Percentiles rank a stretch among this genome's conserved stretches.
phyloP scores from a whole-genome alignment of 2,113 vertebrate genomes.

The Thamnaconus septentrionalis region DNA sequence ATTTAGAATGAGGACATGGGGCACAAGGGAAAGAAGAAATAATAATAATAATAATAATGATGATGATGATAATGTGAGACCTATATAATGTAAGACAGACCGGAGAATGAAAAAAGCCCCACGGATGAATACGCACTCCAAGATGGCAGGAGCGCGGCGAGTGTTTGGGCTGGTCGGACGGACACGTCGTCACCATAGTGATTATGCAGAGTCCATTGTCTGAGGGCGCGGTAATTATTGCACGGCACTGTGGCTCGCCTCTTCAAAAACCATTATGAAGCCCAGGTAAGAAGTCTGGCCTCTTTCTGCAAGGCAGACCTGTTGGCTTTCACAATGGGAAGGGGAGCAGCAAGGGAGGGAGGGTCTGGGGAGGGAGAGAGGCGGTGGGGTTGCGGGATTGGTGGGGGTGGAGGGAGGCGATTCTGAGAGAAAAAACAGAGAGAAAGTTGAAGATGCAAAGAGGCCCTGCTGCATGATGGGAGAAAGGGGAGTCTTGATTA shows the following conservation, averaged over 20 bases:
- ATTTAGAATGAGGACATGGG: constrained; percentile 23
- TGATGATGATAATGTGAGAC: background rate
- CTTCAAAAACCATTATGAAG: constrained; percentile 67
- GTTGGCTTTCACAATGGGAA: constrained; percentile 57
- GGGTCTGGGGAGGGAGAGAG: constrained; percentile 1
- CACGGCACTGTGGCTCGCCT: constrained; percentile 48
- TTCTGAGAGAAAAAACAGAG: no score
- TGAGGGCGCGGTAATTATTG: constrained; percentile 61
- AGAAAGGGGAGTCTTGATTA: no score
- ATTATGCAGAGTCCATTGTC: constrained; percentile 69
- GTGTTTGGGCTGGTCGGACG: constrained; percentile 52
- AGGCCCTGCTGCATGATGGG: no score
- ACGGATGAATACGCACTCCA: constrained; percentile 51
- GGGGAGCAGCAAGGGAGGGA: constrained; percentile 11
- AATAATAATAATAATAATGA: background rate
- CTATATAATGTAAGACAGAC: constrained; percentile 8
- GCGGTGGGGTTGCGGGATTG: constrained; percentile 18
- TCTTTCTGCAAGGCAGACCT: constrained; percentile 62
- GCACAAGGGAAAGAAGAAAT: constrained; percentile 3
- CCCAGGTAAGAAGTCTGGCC: constrained; percentile 68
- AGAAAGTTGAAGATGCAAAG: no score
- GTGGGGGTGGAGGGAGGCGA: no score
- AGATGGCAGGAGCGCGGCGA: constrained; percentile 40
- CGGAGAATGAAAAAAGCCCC: constrained; percentile 41
- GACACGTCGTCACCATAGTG: constrained; percentile 60